Conservation (phyloP, 1,140 invertebrate genomes). For the Drosophila takahashii region DNA sequence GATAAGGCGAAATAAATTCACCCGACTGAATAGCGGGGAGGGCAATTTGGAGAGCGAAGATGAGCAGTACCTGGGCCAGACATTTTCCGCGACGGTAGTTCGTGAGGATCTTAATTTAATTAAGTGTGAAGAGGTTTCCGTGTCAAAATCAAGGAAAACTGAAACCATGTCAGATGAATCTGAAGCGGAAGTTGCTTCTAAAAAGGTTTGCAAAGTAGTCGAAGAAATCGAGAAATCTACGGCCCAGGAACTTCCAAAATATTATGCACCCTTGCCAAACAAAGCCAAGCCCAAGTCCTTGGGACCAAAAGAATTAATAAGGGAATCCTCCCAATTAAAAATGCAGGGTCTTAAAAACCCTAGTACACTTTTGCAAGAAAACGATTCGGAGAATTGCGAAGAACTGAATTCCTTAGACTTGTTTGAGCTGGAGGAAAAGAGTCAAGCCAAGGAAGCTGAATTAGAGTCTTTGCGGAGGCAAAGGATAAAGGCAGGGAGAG, state of each 20-base stretch:
- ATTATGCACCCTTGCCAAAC: neutral
- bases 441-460: neutral
- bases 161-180: neutral
- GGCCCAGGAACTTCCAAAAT: neutral
- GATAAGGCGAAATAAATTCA: constrained; percentile 40
- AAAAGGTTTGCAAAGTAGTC: neutral
- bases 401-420: constrained; percentile 5
- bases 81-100: constrained; percentile 1
- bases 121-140: too few relatives aligned
- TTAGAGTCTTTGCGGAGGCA: neutral
- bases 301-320: neutral
- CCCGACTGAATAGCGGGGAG: neutral
- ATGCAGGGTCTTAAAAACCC: too few relatives aligned
- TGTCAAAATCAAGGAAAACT: neutral
- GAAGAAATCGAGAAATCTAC: neutral
- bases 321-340: neutral
- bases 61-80: neutral
- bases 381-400: neutral
- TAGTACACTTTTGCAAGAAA: neutral
- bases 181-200: neutral
- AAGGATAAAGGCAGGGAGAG: neutral
- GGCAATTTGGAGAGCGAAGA: constrained; percentile 3
- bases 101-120: neutral
- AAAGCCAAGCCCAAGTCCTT: neutral
- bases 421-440: constrained; percentile 6